A percentile compares a stretch with the other conserved stretches of the same genome.
phyloP scores from a whole-genome alignment of 2,888 invertebrate species.

The Stenichneumon culpator region DNA sequence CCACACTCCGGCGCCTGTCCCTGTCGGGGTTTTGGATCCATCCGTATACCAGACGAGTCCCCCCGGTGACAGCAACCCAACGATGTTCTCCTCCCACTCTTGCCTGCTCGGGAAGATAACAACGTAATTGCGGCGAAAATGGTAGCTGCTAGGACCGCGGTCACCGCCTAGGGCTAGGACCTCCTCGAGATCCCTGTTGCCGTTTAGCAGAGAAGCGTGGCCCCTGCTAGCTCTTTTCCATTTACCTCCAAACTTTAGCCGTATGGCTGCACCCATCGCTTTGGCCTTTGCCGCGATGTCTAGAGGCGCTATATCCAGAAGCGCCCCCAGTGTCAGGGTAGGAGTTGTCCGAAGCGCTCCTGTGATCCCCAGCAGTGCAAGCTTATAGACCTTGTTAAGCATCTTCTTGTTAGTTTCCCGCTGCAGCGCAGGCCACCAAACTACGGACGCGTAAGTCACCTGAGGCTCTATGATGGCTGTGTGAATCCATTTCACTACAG shows the following conservation, averaged over 20 bases:
- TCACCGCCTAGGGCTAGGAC: not conserved
- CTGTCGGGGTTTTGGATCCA: no score
- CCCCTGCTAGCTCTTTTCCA: conserved; percentile 4
- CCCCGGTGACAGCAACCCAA: conserved; percentile 11
- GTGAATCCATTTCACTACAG: conserved; percentile 20
- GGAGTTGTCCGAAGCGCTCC: no score
- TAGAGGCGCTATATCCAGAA: not conserved
- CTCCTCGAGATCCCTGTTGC: not conserved
- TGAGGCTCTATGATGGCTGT: conserved; percentile 38
- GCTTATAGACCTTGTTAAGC: no score
- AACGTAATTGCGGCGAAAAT: no score
- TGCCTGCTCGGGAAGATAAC: no score
- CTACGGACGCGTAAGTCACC: no score
- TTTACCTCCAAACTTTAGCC: conserved; percentile 7
- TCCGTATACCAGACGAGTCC: conserved; percentile 15
- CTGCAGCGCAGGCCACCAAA: no score
- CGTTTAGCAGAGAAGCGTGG: not conserved
- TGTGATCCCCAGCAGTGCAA: no score
- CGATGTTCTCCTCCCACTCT: not conserved
- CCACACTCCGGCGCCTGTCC: no score
- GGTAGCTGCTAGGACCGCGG: no score
- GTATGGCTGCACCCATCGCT: not conserved
- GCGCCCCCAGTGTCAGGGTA: no score
- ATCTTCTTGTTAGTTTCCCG: no score
- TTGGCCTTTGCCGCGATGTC: not conserved